A percentile compares a stretch with the other conserved stretches of the same genome.
These are phyloP conservation scores for Empis livida DNA, from an alignment of 2,888 invertebrate genomes.

Conservation along the genomic window DNA sequence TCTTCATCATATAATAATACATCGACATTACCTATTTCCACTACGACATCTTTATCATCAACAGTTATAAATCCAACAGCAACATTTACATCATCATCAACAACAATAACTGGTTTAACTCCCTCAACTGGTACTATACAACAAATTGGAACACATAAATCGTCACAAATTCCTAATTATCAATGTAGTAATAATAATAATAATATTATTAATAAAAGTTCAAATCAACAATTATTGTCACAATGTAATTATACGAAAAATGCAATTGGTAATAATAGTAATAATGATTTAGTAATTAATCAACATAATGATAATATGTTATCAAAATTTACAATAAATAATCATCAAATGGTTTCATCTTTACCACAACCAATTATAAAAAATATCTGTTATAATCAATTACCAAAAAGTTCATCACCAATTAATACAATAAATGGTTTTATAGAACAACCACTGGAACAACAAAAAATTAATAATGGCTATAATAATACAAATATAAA, in stretches of 20 bases:
- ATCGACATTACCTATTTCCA: background rate
- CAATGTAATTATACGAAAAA: slow-evolving; percentile 18
- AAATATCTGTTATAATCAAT: slow-evolving; percentile 8
- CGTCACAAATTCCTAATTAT: slow-evolving; percentile 34
- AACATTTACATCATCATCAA: slow-evolving; percentile 4
- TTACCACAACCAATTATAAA: slow-evolving; percentile 11
- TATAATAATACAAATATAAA: slow-evolving; percentile 7
- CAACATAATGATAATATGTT: background rate
- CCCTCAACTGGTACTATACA: slow-evolving; percentile 17
- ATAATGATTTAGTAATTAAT: slow-evolving; percentile 15
- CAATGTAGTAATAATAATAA: slow-evolving; percentile 18
- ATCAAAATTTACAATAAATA: background rate
- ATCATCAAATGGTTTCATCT: slow-evolving; percentile 7
- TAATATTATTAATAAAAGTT: slow-evolving; percentile 3
- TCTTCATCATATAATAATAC: no score
- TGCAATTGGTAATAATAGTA: slow-evolving; percentile 9
- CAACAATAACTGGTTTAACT: slow-evolving; percentile 5
- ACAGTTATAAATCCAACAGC: background rate
- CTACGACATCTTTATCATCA: background rate
- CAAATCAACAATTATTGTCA: slow-evolving; percentile 14
- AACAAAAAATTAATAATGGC: slow-evolving; percentile 8
- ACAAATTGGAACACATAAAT: slow-evolving; percentile 19
- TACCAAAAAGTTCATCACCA: slow-evolving; percentile 9
- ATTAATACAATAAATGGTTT: slow-evolving; percentile 14
- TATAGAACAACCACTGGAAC: slow-evolving; percentile 6